These are phyloP conservation scores for Iguana delicatissima DNA, from an alignment of 2,797 vertebrate species.

Conservation along the genomic window DNA sequence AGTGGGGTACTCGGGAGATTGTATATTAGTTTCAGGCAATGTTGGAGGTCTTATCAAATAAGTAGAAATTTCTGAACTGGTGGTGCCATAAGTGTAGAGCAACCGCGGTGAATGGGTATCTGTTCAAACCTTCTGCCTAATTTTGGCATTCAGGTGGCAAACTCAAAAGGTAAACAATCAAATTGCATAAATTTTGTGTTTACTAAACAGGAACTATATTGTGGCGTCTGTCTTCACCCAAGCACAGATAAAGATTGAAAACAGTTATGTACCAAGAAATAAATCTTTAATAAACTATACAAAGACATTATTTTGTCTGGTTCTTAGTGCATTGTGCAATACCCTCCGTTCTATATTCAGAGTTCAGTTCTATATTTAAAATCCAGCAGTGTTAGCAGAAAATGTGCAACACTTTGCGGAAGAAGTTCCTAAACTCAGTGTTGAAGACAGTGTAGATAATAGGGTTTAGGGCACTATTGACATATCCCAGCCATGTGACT, in stretches of 20 bases:
- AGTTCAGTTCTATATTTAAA: conserved; percentile 18
- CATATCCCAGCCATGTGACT: conserved; percentile 96
- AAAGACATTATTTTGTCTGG: not conserved
- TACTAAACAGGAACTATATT: not conserved
- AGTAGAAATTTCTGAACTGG: not conserved
- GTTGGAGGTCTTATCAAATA: conserved; percentile 1
- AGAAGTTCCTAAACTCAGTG: conserved; percentile 91
- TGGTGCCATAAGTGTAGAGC: not conserved
- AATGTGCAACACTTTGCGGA: conserved; percentile 86
- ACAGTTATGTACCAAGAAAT: conserved; percentile 63
- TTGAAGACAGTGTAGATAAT: conserved; percentile 96
- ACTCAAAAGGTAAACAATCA: not conserved
- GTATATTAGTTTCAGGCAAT: not conserved
- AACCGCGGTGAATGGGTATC: not conserved
- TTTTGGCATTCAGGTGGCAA: not conserved
- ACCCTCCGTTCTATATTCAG: not conserved
- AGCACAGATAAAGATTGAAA: not conserved
- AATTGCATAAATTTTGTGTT: not conserved
- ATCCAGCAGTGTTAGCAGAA: conserved; percentile 73
- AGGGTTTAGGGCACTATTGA: conserved; percentile 96
- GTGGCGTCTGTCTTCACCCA: not conserved
- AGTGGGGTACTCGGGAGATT: not conserved
- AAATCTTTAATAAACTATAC: conserved; percentile 73
- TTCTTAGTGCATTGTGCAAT: not conserved
- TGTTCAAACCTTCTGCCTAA: not conserved